Base-by-base conservation (phyloP, 1,140 invertebrate species). In the Stratiolaelaps scimitus region DNA sequence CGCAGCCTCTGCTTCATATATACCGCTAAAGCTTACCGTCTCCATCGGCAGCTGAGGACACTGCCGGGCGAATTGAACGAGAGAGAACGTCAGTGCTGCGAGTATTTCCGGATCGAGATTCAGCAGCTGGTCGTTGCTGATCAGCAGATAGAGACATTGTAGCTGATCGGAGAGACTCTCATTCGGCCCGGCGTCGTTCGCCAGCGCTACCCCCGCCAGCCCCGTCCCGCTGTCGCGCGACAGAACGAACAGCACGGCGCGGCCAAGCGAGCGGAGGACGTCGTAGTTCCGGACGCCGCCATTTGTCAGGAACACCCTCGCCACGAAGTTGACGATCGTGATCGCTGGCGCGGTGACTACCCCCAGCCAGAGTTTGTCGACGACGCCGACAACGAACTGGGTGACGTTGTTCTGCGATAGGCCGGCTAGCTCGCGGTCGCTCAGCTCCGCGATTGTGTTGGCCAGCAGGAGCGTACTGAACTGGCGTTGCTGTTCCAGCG, bases 321-420 rank as follows among this genome's bases (percentile, higher is more conserved):
- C 15, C 2, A 65, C 23, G 13, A 65, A 65, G 20, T 65, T 46
- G 17, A 65, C 34, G 13, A 65, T 40, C 26, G 28, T 43, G 17
- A 43, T 46, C 1, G 28, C 15, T 28, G 64, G 44, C 15, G 34
- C 64, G 26, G 44, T 43, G 44, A 34, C 17, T 1, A 40, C 23
- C 15, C 64, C 64, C 28, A n/a, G 64, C 64, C 64, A 65, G 23
- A 65, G n/a, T 34, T 65, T 65, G 64, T 65, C 64, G n/a, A 65
- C 64, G 7, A 65, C 15, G 7, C 44, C 23, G 13, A 65, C n/a
- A 23, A 46, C 28, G 44, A 65, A 65, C 28, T 65, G 44, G 5
- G 64, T 65, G 64, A 65, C 23, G 43, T 65, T 65, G 13, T 19
- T 65, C 43, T 65, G 64, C 17, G 53, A 60, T 19, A 65, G 13